These are phyloP conservation scores for Coregonus ussuriensis DNA, from an alignment of 2,797 vertebrate species.

Conservation along the genomic window DNA sequence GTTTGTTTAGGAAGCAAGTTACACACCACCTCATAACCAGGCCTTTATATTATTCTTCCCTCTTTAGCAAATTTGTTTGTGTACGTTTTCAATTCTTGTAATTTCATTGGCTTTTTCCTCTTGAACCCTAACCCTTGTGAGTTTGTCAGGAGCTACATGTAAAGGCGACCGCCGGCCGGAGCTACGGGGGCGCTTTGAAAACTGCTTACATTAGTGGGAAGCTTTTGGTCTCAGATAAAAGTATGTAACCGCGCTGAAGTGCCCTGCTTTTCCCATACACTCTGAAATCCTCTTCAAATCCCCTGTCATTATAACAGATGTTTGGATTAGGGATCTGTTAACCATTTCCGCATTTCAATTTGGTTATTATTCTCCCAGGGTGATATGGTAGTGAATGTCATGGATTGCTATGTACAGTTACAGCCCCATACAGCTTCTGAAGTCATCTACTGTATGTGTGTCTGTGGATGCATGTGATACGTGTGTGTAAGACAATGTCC, in stretches of 20 bases:
- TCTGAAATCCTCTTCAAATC: constrained; percentile 69
- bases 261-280: constrained; percentile 87
- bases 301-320: constrained; percentile 95
- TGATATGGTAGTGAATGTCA: constrained; percentile 88
- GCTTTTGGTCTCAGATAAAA: constrained; percentile 90
- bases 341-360: constrained; percentile 92
- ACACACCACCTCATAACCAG: constrained; percentile 57
- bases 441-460: neutral
- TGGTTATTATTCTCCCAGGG: constrained; percentile 89
- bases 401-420: constrained; percentile 33
- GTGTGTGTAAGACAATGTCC: neutral
- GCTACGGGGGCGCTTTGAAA: constrained; percentile 72
- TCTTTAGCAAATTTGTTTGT: constrained; percentile 84
- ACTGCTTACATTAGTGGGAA: constrained; percentile 94
- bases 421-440: neutral
- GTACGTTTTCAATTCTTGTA: constrained; percentile 88
- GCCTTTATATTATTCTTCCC: constrained; percentile 72
- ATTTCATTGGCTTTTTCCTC: constrained; percentile 87
- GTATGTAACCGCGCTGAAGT: constrained; percentile 84
- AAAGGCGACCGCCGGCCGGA: constrained; percentile 50
- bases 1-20: constrained; percentile 80
- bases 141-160: constrained; percentile 77
- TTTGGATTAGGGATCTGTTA: constrained; percentile 95
- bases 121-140: constrained; percentile 84
- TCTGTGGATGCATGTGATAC: constrained; percentile 30